Base-by-base conservation (phyloP, 2,113 vertebrate species). In the Prunella fulvescens region DNA sequence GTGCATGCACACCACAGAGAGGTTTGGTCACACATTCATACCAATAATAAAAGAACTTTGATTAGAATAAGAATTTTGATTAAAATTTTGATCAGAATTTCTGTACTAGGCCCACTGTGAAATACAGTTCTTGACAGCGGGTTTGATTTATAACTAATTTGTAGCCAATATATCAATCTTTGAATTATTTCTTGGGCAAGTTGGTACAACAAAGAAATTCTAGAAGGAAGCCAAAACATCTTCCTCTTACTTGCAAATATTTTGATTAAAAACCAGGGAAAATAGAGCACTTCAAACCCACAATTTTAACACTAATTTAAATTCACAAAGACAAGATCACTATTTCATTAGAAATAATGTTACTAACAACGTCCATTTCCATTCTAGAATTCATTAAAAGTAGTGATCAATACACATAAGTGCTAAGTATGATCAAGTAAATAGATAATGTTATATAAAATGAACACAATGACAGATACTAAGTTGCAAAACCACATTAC, bases 321-420 rank as follows among this genome's bases (percentile, higher is more conserved):
- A 88, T 70, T 54, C 33, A 60, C 8, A 72, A 61, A 71, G 35
- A 70, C 19, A 44, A 40, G 12, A 57, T 77, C 54, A 61, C 10
- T 57, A 39, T 8, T 65, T 77, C 48, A 69, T 72, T 48, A 86
- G 22, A 31, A 79, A 54, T 33, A 20, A 45, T 22, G 9, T 58
- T 60, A 56, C 37, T 89, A 31, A 69, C 14, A 33, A 67, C 4
- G 11, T n/a, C 19, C 5, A 44, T 39, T 57, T 92, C 47, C 47
- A 53, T 69, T 50, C 45, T n/a, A 80, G 35, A 92, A 39, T 40
- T 86, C 71, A 86, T 42, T 66, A 65, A 53, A 86, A 81, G 48
- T 40, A 76, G 22, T 28, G 28, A 50, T 44, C 4, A 10, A 44
- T 35, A 37, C 14, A 61, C 0, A 0, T 14, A 50, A 47, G 7